These are phyloP conservation scores for Hyaena hyaena DNA, from an alignment of 2,113 vertebrate species.

Conservation along the genomic window DNA sequence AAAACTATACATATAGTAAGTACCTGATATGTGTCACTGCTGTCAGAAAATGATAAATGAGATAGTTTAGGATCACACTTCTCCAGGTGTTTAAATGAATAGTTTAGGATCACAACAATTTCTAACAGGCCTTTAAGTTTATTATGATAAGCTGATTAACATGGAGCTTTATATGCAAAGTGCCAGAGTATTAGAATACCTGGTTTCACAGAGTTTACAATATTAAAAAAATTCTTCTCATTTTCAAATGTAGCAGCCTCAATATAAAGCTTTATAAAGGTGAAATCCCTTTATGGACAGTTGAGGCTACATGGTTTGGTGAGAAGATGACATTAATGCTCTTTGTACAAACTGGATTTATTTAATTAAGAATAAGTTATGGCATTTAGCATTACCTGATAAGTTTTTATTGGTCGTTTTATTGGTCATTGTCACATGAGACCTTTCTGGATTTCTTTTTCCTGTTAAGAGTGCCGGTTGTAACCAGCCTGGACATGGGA, in stretches of 20 bases:
- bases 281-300: not conserved
- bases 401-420: not conserved
- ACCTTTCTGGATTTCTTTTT: not conserved
- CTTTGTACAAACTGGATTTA: not conserved
- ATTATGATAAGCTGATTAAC: not conserved
- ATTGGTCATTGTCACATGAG: not conserved
- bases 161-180: not conserved
- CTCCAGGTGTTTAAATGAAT: not conserved
- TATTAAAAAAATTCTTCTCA: not conserved
- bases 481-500: not conserved
- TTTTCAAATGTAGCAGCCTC: not conserved
- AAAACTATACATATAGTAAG: not conserved
- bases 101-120: not conserved
- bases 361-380: slow-evolving; percentile 14
- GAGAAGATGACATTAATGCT: not conserved
- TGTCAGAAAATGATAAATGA: not conserved
- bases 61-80: not conserved
- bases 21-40: not conserved
- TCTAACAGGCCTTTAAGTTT: not conserved
- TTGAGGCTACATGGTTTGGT: not conserved
- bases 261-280: not conserved
- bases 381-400: not conserved
- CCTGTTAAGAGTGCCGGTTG: not conserved
- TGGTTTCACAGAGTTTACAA: not conserved
- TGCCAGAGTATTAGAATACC: not conserved